These are phyloP conservation scores for Pteromalus puparum DNA, from an alignment of 1,140 invertebrate species.

Conservation along the genomic window DNA sequence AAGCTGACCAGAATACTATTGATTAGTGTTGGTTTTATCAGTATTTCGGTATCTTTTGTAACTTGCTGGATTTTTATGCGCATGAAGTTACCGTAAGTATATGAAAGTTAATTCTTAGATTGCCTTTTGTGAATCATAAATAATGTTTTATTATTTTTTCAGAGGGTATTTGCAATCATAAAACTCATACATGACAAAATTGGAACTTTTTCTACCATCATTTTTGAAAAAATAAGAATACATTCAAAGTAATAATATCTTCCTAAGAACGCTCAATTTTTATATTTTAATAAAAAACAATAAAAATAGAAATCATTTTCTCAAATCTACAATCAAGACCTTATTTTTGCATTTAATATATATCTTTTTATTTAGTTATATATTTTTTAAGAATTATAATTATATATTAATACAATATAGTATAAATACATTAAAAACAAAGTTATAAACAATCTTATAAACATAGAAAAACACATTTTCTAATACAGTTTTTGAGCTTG, in stretches of 20 bases:
- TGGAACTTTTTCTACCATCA: constrained; percentile 21
- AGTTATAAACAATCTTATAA: constrained; percentile 38
- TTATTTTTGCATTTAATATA: not conserved
- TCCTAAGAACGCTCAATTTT: not conserved
- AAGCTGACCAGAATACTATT: constrained; percentile 95
- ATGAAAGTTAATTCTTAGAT: constrained; percentile 39
- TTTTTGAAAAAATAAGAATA: not conserved
- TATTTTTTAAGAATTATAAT: constrained; percentile 16
- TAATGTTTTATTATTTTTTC: constrained; percentile 61
- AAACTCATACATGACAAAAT: constrained; percentile 34
- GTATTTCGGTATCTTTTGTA: constrained; percentile 95
- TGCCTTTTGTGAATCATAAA: constrained; percentile 11
- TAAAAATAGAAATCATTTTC: constrained; percentile 31
- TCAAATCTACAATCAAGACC: constrained; percentile 16
- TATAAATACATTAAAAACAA: constrained; percentile 31
- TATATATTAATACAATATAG: constrained; percentile 22
- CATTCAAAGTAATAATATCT: not conserved
- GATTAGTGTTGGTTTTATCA: constrained; percentile 94
- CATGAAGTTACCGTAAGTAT: constrained; percentile 94
- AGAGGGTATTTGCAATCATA: constrained; percentile 75
- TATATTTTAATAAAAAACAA: constrained; percentile 40
- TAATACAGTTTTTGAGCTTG: constrained; percentile 22
- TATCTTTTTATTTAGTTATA: not conserved
- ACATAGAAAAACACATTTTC: constrained; percentile 31
- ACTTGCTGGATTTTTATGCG: constrained; percentile 99